Conservation (phyloP, 2,797 vertebrate species). For the Ciconia nigra region DNA sequence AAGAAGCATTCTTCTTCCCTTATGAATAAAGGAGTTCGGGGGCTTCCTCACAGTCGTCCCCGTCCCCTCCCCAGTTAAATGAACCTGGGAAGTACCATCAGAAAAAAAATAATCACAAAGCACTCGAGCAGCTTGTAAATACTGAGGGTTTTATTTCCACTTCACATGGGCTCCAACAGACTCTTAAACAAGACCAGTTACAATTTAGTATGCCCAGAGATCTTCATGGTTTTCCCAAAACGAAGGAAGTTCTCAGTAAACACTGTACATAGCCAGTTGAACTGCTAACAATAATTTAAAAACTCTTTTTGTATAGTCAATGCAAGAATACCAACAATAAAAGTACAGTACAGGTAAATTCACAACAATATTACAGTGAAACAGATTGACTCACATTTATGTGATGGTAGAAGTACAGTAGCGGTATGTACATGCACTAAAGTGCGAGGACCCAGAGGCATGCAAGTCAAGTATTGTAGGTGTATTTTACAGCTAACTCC, state of each 20-base stretch:
- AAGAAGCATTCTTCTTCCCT: neutral
- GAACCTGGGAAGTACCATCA: neutral
- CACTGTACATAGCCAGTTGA: slow-evolving; percentile 83
- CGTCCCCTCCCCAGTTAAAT: neutral
- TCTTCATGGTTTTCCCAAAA: slow-evolving; percentile 73
- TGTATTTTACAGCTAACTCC: slow-evolving; percentile 80
- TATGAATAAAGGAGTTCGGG: neutral
- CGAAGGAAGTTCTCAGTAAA: slow-evolving; percentile 77
- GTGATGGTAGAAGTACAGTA: slow-evolving; percentile 77
- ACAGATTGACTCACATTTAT: slow-evolving; percentile 69
- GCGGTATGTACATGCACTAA: slow-evolving; percentile 92
- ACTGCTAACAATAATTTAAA: slow-evolving; percentile 87
- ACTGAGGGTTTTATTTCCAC: slow-evolving; percentile 75
- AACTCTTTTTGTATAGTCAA: slow-evolving; percentile 75
- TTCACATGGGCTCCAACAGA: slow-evolving; percentile 78
- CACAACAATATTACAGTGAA: slow-evolving; percentile 74
- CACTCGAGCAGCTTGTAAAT: slow-evolving; percentile 36
- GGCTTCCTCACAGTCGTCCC: neutral
- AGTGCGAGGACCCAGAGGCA: slow-evolving; percentile 90
- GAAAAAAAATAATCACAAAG: neutral
- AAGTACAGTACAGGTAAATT: slow-evolving; percentile 80
- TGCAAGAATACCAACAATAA: slow-evolving; percentile 84
- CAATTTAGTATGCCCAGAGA: slow-evolving; percentile 78
- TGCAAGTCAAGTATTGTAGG: slow-evolving; percentile 82
- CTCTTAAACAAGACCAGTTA: slow-evolving; percentile 81